These are phyloP conservation scores for Mirza zaza DNA, from an alignment of 2,113 vertebrate species.

Conservation along the genomic window DNA sequence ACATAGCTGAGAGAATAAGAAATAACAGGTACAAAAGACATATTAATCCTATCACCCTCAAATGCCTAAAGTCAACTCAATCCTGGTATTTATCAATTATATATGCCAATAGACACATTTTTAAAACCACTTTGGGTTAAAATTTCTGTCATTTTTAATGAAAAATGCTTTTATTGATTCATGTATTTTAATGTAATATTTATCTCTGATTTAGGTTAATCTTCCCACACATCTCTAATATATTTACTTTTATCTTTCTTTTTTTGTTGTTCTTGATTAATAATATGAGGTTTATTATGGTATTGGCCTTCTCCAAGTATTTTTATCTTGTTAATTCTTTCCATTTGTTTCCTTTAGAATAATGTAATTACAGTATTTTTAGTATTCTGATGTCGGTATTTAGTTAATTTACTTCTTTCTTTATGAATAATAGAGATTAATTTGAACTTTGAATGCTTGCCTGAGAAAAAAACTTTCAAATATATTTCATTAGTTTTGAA, in stretches of 20 bases:
- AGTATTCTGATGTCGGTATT: constrained; percentile 53
- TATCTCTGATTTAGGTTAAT: constrained; percentile 43
- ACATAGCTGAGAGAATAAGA: not conserved
- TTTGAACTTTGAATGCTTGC: constrained; percentile 26
- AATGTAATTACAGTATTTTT: constrained; percentile 44
- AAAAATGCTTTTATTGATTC: constrained; percentile 8
- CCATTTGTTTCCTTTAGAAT: constrained; percentile 27
- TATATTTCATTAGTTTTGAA: not conserved
- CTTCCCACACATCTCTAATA: constrained; percentile 11
- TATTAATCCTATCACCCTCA: not conserved
- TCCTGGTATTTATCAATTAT: not conserved
- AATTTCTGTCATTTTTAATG: constrained; percentile 2
- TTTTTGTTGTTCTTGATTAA: constrained; percentile 29
- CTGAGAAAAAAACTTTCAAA: constrained; percentile 27
- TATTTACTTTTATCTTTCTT: constrained; percentile 26
- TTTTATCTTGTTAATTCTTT: constrained; percentile 62
- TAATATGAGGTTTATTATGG: not conserved
- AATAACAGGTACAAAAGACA: not conserved
- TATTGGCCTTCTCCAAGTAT: constrained; percentile 38
- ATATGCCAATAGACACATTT: not conserved
- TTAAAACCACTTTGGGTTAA: not conserved
- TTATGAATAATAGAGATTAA: constrained; percentile 52
- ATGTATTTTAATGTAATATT: constrained; percentile 33
- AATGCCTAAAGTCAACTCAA: not conserved
- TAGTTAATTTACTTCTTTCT: constrained; percentile 51